These are phyloP conservation scores for Oscheius sp. DNA, from an alignment of 2,888 invertebrate genomes.

Conservation along the genomic window DNA sequence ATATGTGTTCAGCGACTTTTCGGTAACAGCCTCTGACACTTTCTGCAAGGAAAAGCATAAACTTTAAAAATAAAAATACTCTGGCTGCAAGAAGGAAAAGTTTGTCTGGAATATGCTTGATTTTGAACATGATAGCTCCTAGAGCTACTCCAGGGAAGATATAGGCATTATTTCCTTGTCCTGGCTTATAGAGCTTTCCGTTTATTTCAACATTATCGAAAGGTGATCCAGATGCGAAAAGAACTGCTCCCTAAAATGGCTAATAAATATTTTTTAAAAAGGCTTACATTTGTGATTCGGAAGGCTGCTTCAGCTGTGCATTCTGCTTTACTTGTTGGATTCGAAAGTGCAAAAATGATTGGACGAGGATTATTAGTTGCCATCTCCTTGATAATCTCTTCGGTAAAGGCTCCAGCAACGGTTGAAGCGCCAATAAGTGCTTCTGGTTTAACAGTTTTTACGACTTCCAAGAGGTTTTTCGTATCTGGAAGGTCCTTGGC, in stretches of 20 bases:
- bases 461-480: slow-evolving; percentile 82
- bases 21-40: slow-evolving; percentile 83
- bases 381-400: slow-evolving; percentile 86
- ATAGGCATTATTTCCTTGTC: slow-evolving; percentile 97
- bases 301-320: slow-evolving; percentile 99
- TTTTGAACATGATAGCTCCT: slow-evolving; percentile 88
- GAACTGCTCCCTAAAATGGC: slow-evolving; percentile 82
- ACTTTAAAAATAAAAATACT: slow-evolving; percentile 72
- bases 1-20: slow-evolving; percentile 83
- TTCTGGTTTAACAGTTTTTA: slow-evolving; percentile 83
- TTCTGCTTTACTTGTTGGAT: slow-evolving; percentile 96
- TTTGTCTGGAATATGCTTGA: slow-evolving; percentile 90
- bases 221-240: slow-evolving; percentile 95
- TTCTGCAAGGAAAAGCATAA: slow-evolving; percentile 74
- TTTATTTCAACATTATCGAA: slow-evolving; percentile 85
- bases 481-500: slow-evolving; percentile 78
- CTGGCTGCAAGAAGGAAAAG: slow-evolving; percentile 94
- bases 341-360: slow-evolving; percentile 95
- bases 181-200: slow-evolving; percentile 85
- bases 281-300: slow-evolving; percentile 81
- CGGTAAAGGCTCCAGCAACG: slow-evolving; percentile 89
- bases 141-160: slow-evolving; percentile 94
- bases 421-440: slow-evolving; percentile 95
- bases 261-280: background rate
- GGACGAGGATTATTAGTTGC: slow-evolving; percentile 83